These are phyloP conservation scores for Saxidomus purpurata DNA, from an alignment of 1,140 invertebrate species.

Conservation along the genomic window DNA sequence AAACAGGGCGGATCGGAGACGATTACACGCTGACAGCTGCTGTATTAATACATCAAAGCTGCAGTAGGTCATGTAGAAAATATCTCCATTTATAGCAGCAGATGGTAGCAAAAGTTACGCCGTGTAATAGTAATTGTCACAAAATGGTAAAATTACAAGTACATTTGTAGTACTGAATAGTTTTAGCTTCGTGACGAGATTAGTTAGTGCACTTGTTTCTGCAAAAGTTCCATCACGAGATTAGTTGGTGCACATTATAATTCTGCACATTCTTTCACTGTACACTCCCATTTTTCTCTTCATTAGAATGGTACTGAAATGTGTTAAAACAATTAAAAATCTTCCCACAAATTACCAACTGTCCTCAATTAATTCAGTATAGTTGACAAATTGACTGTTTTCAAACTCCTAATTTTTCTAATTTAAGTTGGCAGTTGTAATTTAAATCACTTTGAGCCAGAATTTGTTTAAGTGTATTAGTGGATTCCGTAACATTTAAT, in stretches of 20 bases:
- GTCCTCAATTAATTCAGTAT: neutral
- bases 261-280: no score
- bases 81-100: neutral
- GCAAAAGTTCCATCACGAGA: no score
- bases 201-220: no score
- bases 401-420: conserved; percentile 22
- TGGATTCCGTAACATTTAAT: neutral
- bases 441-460: neutral
- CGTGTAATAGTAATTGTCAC: neutral
- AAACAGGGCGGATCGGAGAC: neutral
- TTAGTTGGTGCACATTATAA: no score
- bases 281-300: no score
- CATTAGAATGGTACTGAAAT: no score
- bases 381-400: conserved; percentile 8
- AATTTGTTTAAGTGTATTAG: neutral
- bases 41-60: neutral
- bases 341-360: neutral
- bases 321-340: neutral
- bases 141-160: neutral
- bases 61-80: neutral
- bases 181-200: no score
- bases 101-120: conserved; percentile 4
- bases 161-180: no score
- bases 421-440: conserved; percentile 2
- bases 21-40: neutral